Evolutionary conservation across 2,888 invertebrate genomes (phyloP).

Genomic region (Homarus gammarus): DNA sequence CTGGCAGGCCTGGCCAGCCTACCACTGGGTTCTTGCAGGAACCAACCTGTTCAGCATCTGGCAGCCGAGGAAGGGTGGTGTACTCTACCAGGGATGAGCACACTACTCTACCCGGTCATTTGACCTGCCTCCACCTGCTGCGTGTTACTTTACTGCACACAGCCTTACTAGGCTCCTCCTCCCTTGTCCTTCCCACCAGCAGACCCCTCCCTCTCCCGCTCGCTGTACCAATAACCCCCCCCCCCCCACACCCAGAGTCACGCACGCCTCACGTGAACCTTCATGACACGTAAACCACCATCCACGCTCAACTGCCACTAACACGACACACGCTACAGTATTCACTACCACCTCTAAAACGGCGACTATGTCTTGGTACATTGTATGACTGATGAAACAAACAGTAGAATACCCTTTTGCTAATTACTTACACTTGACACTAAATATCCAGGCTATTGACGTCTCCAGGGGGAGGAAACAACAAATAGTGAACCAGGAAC

Average conservation of each 20-base stretch:
- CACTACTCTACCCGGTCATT: no score
- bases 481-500: no score
- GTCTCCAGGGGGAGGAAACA: no score
- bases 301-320: background rate
- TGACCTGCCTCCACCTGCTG: background rate
- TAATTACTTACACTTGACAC: no score
- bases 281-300: background rate
- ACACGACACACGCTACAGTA: background rate
- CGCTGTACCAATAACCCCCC: background rate
- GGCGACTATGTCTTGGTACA: no score
- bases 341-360: background rate
- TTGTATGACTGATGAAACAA: no score
- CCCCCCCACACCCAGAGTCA: conserved; percentile 16
- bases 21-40: background rate
- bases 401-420: no score
- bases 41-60: background rate
- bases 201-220: background rate
- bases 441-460: no score
- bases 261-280: conserved; percentile 5
- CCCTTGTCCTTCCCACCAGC: background rate
- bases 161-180: conserved; percentile 6
- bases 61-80: no score
- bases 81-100: no score
- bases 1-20: background rate
- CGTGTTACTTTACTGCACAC: background rate